These are phyloP conservation scores for Phataginus tetradactyla DNA, from an alignment of 2,797 vertebrate species.

Conservation along the genomic window DNA sequence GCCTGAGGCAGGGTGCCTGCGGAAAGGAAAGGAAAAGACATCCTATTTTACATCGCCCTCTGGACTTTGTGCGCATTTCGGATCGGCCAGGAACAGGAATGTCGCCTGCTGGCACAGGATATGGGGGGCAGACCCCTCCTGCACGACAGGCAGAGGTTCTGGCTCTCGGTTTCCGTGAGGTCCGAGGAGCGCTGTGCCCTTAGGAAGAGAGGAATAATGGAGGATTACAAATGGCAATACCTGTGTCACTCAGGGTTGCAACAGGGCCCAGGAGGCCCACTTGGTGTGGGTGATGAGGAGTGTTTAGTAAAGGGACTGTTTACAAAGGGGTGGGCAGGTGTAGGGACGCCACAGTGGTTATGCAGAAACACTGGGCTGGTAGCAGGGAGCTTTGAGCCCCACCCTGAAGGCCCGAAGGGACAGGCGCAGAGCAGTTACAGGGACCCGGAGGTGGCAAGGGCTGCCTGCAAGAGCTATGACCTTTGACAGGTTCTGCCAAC, in stretches of 20 bases:
- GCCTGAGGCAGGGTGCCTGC: not conserved
- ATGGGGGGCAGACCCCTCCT: not conserved
- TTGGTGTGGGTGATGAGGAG: not conserved
- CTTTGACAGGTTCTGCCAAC: not conserved
- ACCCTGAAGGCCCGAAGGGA: not conserved
- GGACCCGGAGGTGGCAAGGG: no score
- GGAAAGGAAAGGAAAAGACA: not conserved
- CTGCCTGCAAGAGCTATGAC: not conserved
- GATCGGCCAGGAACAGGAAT: not conserved
- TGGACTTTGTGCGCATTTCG: not conserved
- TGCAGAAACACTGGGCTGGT: not conserved
- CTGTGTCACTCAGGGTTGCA: not conserved
- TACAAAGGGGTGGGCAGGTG: not conserved
- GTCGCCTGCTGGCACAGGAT: not conserved
- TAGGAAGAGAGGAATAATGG: not conserved
- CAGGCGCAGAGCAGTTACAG: not conserved
- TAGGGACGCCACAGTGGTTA: no score
- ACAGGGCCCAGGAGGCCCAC: rapidly evolving
- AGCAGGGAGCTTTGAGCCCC: not conserved
- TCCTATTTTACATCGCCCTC: no score
- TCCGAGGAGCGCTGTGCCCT: not conserved
- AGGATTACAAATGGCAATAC: not conserved
- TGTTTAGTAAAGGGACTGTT: not conserved
- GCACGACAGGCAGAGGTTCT: no score
- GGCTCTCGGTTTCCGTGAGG: rapidly evolving